Evolutionary conservation across 2,888 invertebrate species (phyloP).

Genomic region (Mythimna ferrago): DNA sequence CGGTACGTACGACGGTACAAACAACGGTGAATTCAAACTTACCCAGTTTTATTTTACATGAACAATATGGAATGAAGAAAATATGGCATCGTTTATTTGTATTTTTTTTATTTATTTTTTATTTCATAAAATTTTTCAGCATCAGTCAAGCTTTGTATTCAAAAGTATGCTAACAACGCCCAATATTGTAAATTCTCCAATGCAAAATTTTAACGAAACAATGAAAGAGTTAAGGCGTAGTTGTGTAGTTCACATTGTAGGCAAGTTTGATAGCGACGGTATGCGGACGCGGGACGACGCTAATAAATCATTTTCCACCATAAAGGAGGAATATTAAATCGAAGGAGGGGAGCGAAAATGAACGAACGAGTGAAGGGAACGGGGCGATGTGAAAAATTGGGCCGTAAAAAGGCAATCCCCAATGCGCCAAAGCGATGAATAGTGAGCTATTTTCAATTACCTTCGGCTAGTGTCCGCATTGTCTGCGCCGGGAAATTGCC

Average conservation of each 20-base stretch:
- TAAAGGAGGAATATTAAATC: constrained; percentile 86
- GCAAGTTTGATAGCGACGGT: constrained; percentile 75
- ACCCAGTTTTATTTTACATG: too few relatives aligned
- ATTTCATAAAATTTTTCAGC: neutral
- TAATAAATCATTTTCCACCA: constrained; percentile 84
- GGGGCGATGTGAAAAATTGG: constrained; percentile 82
- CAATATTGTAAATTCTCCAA: constrained; percentile 31
- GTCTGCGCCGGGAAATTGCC: constrained; percentile 35
- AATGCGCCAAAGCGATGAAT: constrained; percentile 80
- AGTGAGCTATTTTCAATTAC: constrained; percentile 82
- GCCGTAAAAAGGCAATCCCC: constrained; percentile 84
- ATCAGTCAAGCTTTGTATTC: neutral
- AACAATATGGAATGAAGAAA: neutral
- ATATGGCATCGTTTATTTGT: neutral
- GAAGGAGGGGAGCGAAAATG: constrained; percentile 79
- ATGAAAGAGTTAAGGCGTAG: constrained; percentile 37
- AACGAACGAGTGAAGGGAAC: constrained; percentile 75
- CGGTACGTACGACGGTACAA: too few relatives aligned
- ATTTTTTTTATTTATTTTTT: neutral
- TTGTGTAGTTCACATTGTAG: constrained; percentile 69
- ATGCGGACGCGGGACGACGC: constrained; percentile 70
- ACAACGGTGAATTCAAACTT: too few relatives aligned
- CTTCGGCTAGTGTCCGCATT: constrained; percentile 52
- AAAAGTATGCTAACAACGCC: constrained; percentile 21
- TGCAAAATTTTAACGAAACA: constrained; percentile 11